Evolutionary conservation across 2,797 vertebrate species (phyloP).

Genomic region (Micropoecilia bifurca): DNA sequence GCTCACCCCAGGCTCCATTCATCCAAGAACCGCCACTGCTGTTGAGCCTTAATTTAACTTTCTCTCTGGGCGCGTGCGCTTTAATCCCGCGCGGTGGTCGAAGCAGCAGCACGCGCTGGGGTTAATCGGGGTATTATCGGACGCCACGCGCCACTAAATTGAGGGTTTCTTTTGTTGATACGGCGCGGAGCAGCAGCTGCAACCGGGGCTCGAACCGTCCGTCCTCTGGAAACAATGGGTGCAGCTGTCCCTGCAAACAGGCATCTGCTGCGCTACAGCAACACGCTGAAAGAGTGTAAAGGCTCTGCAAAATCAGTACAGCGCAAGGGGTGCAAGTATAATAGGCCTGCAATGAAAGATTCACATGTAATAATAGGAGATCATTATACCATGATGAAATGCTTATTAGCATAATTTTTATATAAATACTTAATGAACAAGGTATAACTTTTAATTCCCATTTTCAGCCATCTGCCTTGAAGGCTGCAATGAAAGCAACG

Average conservation of each 20-base stretch:
- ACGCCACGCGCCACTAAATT: slow-evolving; percentile 86
- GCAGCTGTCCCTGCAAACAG: slow-evolving; percentile 82
- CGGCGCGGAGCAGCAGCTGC: slow-evolving; percentile 82
- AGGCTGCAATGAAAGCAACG: slow-evolving; percentile 92
- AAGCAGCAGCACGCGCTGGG: slow-evolving; percentile 73
- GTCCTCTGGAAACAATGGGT: slow-evolving; percentile 83
- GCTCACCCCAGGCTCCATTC: too few relatives aligned
- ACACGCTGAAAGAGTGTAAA: slow-evolving; percentile 70
- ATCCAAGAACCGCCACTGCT: not conserved
- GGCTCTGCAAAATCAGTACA: slow-evolving; percentile 64
- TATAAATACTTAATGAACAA: not conserved
- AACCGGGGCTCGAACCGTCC: slow-evolving; percentile 77
- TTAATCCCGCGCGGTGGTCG: slow-evolving; percentile 77
- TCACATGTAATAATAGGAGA: slow-evolving; percentile 12
- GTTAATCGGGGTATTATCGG: slow-evolving; percentile 86
- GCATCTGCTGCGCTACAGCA: slow-evolving; percentile 83
- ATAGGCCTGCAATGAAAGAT: slow-evolving; percentile 18
- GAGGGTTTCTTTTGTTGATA: slow-evolving; percentile 80
- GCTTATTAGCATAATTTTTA: slow-evolving; percentile 5
- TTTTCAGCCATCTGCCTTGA: slow-evolving; percentile 92
- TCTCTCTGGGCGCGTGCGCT: slow-evolving; percentile 61
- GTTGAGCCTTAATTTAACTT: slow-evolving; percentile 6
- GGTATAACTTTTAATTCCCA: slow-evolving; percentile 10
- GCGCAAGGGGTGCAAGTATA: slow-evolving; percentile 11
- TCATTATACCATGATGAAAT: slow-evolving; percentile 2